phyloP scores from a whole-genome alignment of 2,113 vertebrate genomes.

The Chloropsis hardwickii region DNA sequence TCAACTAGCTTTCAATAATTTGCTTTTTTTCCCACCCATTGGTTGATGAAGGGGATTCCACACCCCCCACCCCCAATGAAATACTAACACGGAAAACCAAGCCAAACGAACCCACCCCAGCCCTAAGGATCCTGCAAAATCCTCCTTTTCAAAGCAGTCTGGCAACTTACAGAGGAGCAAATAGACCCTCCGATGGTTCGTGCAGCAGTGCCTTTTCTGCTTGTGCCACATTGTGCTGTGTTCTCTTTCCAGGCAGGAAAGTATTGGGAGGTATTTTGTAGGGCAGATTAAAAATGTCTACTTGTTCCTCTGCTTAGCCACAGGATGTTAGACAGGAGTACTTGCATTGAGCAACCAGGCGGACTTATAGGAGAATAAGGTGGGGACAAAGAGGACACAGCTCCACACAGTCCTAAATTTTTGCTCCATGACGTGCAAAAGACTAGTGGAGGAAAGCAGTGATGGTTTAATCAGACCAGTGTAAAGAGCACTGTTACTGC shows the following conservation, averaged over 20 bases:
- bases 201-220: neutral
- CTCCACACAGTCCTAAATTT: fast-evolving
- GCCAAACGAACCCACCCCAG: neutral
- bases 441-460: neutral
- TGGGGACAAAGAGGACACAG: neutral
- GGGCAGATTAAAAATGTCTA: neutral
- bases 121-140: neutral
- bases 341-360: neutral
- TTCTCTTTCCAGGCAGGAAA: neutral
- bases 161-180: neutral
- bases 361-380: fast-evolving
- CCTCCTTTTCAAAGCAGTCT: neutral
- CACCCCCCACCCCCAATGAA: fast-evolving
- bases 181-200: neutral
- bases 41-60: neutral
- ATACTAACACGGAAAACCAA: neutral
- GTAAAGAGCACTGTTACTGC: neutral
- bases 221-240: fast-evolving
- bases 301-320: neutral
- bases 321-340: neutral
- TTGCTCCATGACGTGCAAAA: neutral
- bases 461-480: neutral
- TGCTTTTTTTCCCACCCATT: fast-evolving
- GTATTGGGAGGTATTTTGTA: neutral
- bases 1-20: neutral